These are phyloP conservation scores for Syncerus caffer DNA, from an alignment of 2,797 vertebrate species.

Conservation along the genomic window DNA sequence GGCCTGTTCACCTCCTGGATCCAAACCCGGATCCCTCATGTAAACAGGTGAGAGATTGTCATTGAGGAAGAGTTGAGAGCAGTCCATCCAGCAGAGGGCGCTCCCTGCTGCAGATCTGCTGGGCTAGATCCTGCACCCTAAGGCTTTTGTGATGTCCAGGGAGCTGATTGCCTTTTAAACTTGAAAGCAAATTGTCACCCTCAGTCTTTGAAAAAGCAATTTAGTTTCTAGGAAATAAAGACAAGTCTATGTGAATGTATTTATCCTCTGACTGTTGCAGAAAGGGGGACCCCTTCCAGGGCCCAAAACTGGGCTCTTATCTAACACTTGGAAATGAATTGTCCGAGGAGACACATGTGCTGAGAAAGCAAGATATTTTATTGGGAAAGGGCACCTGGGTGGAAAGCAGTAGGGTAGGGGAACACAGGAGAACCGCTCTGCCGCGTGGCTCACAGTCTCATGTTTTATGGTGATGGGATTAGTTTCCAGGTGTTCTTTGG, in stretches of 20 bases:
- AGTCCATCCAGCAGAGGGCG: accelerated
- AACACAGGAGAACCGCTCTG: too few relatives aligned
- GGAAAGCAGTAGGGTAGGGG: too few relatives aligned
- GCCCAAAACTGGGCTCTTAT: too few relatives aligned
- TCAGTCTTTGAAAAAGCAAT: neutral
- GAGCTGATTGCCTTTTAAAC: neutral
- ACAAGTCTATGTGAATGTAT: neutral
- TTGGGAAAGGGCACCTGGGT: too few relatives aligned
- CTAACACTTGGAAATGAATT: too few relatives aligned
- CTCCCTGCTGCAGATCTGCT: neutral
- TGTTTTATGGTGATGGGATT: too few relatives aligned
- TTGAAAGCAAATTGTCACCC: neutral
- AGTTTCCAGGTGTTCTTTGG: too few relatives aligned
- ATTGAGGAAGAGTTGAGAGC: neutral
- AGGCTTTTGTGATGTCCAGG: neutral
- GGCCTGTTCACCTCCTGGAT: neutral
- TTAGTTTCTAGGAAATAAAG: too few relatives aligned
- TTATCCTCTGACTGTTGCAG: neutral
- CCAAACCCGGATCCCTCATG: neutral
- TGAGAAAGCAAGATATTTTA: too few relatives aligned
- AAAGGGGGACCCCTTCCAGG: too few relatives aligned
- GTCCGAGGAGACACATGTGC: too few relatives aligned
- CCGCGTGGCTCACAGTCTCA: accelerated
- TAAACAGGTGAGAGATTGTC: neutral
- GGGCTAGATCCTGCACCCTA: neutral